Evolutionary conservation across 2,888 invertebrate species (phyloP).

Genomic region (Hesperia comma): DNA sequence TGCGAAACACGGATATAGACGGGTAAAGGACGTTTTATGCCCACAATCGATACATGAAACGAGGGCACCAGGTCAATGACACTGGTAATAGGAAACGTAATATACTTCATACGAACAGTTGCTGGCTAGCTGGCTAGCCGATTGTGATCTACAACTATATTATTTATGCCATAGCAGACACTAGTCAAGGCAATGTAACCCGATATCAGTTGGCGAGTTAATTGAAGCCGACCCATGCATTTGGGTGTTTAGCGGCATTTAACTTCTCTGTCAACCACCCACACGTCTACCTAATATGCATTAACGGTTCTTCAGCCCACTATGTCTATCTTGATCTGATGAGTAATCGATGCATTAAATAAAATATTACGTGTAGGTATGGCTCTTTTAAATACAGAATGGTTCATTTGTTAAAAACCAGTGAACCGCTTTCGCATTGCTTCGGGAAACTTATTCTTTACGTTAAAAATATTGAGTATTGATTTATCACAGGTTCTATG

Average conservation of each 20-base stretch:
- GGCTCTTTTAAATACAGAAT: no score
- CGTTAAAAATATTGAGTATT: no score
- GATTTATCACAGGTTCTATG: no score
- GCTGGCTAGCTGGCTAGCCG: constrained; percentile 21
- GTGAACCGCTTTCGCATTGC: no score
- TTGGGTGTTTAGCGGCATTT: constrained; percentile 21
- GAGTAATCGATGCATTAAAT: background rate
- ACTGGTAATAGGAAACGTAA: constrained; percentile 43
- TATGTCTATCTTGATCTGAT: constrained; percentile 22
- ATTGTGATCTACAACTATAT: constrained; percentile 22
- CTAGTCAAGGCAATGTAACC: constrained; percentile 36
- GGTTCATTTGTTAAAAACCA: no score
- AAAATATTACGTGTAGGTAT: no score
- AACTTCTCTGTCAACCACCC: constrained; percentile 15
- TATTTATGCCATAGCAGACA: constrained; percentile 15
- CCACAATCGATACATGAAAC: constrained; percentile 65
- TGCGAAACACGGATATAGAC: constrained; percentile 16
- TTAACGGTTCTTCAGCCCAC: constrained; percentile 30
- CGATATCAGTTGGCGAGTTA: constrained; percentile 33
- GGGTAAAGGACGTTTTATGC: constrained; percentile 47
- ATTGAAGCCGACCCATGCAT: constrained; percentile 33
- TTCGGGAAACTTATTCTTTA: no score
- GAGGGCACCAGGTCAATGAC: constrained; percentile 62
- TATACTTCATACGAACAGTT: constrained; percentile 19
- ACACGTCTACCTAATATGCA: constrained; percentile 21